Percentiles rank a stretch among this genome's conserved stretches.
These are phyloP conservation scores for Choristoneura rosaceana DNA, from an alignment of 2,888 invertebrate species.

Conservation along the genomic window DNA sequence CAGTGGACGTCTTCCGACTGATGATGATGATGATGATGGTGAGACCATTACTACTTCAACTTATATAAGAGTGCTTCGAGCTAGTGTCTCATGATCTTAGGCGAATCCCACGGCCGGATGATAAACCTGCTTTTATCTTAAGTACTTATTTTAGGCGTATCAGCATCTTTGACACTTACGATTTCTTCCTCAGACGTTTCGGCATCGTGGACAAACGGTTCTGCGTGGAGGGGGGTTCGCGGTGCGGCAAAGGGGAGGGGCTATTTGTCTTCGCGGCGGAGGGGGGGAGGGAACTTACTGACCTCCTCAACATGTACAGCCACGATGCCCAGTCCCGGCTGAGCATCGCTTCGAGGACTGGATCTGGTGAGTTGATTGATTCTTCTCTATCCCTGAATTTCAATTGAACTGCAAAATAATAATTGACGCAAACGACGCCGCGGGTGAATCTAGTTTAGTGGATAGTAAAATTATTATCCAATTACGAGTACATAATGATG, in stretches of 20 bases:
- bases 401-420: too few species aligned
- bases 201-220: slow-evolving; percentile 94
- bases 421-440: too few species aligned
- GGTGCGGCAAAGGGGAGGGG: slow-evolving; percentile 94
- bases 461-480: too few species aligned
- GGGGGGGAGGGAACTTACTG: slow-evolving; percentile 91
- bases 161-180: background rate
- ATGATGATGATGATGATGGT: too few species aligned
- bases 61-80: background rate
- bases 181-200: slow-evolving; percentile 87
- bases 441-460: too few species aligned
- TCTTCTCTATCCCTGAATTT: background rate
- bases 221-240: slow-evolving; percentile 95
- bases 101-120: too few species aligned
- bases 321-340: slow-evolving; percentile 83
- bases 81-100: too few species aligned
- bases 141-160: too few species aligned
- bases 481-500: too few species aligned
- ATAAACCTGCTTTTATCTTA: too few species aligned
- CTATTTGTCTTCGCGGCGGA: slow-evolving; percentile 92
- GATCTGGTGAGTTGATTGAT: slow-evolving; percentile 64
- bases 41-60: too few species aligned
- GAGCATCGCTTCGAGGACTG: slow-evolving; percentile 77
- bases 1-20: too few species aligned
- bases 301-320: slow-evolving; percentile 88